Evolutionary conservation across 2,797 vertebrate genomes (phyloP).

Genomic region (Sebastes jordani): DNA sequence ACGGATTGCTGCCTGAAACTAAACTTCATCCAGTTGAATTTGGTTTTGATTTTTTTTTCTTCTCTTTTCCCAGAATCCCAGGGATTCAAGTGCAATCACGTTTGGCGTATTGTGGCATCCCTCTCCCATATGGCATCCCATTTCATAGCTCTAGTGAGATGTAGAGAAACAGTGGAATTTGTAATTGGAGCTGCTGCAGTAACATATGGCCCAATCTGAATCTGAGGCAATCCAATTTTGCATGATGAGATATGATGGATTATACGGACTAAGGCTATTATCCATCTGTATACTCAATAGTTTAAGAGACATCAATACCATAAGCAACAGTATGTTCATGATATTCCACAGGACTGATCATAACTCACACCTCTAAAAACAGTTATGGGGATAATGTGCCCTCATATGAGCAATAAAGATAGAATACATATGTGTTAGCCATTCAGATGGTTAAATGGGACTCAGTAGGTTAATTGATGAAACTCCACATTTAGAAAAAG

Average conservation of each 20-base stretch:
- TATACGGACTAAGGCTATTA: constrained; percentile 26
- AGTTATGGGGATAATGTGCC: not conserved
- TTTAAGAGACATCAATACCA: not conserved
- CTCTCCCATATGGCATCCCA: constrained; percentile 30
- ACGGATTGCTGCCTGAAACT: constrained; percentile 28
- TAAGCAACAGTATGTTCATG: not conserved
- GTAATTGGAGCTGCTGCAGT: not conserved
- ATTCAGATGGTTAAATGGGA: not conserved
- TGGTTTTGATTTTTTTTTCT: not conserved
- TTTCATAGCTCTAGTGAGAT: constrained; percentile 17
- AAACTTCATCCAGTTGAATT: constrained; percentile 37
- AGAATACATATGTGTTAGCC: constrained; percentile 1
- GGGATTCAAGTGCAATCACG: constrained; percentile 8
- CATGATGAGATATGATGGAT: constrained; percentile 44
- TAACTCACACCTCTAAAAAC: not conserved
- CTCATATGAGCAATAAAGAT: not conserved
- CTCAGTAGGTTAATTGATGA: not conserved
- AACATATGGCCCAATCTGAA: constrained; percentile 40
- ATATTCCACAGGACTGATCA: not conserved
- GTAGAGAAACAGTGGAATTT: constrained; percentile 9
- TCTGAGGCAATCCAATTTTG: not conserved
- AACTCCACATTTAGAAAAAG: not conserved
- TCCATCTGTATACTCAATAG: constrained; percentile 10
- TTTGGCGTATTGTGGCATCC: not conserved
- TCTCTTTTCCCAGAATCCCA: not conserved